A percentile compares a stretch with the other conserved stretches of the same genome.
phyloP scores from a whole-genome alignment of 2,888 invertebrate genomes.

The Neoaliturus tenellus region DNA sequence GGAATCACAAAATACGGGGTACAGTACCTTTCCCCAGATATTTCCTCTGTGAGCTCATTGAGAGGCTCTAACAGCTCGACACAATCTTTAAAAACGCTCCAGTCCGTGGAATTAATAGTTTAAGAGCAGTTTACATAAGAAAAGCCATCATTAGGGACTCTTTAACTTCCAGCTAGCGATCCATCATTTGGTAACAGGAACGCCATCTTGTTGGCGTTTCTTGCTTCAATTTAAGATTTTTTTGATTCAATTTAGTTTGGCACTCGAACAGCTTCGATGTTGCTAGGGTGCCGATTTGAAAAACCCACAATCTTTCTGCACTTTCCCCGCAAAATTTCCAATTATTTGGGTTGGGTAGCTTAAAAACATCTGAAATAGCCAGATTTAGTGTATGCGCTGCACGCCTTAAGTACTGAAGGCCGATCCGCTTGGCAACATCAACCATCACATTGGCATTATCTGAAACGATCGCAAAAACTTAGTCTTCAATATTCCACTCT shows the following conservation, averaged over 20 bases:
- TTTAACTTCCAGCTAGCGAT: neutral
- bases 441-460: neutral
- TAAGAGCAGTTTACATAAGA: constrained; percentile 22
- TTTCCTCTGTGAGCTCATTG: constrained; percentile 7
- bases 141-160: neutral
- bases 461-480: neutral
- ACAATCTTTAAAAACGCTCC: neutral
- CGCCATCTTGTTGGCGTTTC: neutral
- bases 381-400: constrained; percentile 17
- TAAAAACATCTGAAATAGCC: neutral
- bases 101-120: neutral
- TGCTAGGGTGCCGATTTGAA: constrained; percentile 4
- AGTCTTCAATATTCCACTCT: neutral
- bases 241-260: neutral
- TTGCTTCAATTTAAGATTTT: neutral
- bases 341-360: neutral
- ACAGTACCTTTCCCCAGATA: neutral
- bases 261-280: neutral
- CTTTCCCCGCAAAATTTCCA: neutral
- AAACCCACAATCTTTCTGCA: neutral
- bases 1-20: neutral
- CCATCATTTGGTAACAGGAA: constrained; percentile 1
- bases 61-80: neutral
- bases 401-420: neutral
- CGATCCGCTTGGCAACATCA: neutral